These are phyloP conservation scores for Tenebrosternarchus preto DNA, from an alignment of 2,113 vertebrate species.

Conservation along the genomic window DNA sequence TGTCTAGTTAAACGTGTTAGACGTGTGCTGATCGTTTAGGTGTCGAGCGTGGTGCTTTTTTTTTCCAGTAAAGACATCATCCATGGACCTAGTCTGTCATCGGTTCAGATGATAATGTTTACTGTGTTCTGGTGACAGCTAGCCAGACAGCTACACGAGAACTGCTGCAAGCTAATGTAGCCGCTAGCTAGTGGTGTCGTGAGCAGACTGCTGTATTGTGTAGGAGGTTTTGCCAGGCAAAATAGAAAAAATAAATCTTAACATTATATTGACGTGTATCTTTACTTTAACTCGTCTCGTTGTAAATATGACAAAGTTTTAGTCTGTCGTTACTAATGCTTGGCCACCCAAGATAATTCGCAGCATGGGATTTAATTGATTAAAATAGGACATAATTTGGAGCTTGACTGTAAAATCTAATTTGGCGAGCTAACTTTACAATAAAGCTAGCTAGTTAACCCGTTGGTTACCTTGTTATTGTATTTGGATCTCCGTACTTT, in stretches of 20 bases:
- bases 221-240: neutral
- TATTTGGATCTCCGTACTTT: slow-evolving; percentile 14
- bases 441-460: slow-evolving; percentile 1
- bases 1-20: neutral
- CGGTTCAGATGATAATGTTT: neutral
- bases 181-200: slow-evolving; percentile 17
- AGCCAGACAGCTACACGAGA: too few relatives aligned
- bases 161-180: slow-evolving; percentile 8
- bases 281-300: too few relatives aligned
- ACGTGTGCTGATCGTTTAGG: too few relatives aligned
- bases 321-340: too few relatives aligned
- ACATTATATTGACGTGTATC: neutral
- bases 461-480: too few relatives aligned
- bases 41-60: neutral
- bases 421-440: neutral
- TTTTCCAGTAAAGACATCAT: neutral
- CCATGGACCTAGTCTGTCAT: neutral
- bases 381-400: neutral
- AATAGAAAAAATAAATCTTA: neutral
- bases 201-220: neutral
- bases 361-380: neutral
- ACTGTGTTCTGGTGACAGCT: neutral
- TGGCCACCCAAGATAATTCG: neutral
- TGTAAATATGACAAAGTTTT: too few relatives aligned
- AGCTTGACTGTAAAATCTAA: neutral